Evolutionary conservation across 1,140 invertebrate species (phyloP).

Genomic region (Helicoverpa zea): DNA sequence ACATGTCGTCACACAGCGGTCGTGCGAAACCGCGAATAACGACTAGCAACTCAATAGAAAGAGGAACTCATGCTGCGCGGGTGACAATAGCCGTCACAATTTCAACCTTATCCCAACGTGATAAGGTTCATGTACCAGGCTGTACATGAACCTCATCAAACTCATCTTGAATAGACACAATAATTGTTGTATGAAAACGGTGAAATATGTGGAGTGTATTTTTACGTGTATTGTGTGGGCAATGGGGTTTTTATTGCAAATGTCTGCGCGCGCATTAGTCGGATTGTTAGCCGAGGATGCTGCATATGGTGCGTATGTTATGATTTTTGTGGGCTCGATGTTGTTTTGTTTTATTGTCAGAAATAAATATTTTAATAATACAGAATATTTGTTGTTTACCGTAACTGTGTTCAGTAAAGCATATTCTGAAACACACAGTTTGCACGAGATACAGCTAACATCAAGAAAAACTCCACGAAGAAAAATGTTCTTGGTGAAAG

Average conservation of each 20-base stretch:
- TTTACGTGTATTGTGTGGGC: slow-evolving; percentile 61
- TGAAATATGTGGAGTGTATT: slow-evolving; percentile 60
- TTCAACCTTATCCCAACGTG: slow-evolving; percentile 33
- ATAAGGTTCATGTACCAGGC: slow-evolving; percentile 31
- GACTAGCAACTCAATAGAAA: slow-evolving; percentile 57
- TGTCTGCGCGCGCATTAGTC: slow-evolving; percentile 70
- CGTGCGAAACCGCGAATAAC: slow-evolving; percentile 66
- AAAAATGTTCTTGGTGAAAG: no score
- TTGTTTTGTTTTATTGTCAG: slow-evolving; percentile 29
- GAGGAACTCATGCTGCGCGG: slow-evolving; percentile 13
- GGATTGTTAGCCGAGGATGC: slow-evolving; percentile 68
- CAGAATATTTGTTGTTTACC: no score
- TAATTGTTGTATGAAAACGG: slow-evolving; percentile 27
- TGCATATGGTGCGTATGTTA: slow-evolving; percentile 68
- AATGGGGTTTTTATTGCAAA: slow-evolving; percentile 71
- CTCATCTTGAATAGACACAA: slow-evolving; percentile 22
- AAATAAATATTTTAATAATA: not conserved
- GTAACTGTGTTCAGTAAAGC: no score
- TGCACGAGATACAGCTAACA: no score
- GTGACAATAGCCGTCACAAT: slow-evolving; percentile 4
- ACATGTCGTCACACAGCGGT: slow-evolving; percentile 69
- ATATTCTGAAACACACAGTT: no score
- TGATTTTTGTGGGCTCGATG: slow-evolving; percentile 60
- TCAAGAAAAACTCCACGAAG: no score
- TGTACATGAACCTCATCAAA: no score